phyloP scores from a whole-genome alignment of 2,113 vertebrate species.

The Paradoxurus hermaphroditus region DNA sequence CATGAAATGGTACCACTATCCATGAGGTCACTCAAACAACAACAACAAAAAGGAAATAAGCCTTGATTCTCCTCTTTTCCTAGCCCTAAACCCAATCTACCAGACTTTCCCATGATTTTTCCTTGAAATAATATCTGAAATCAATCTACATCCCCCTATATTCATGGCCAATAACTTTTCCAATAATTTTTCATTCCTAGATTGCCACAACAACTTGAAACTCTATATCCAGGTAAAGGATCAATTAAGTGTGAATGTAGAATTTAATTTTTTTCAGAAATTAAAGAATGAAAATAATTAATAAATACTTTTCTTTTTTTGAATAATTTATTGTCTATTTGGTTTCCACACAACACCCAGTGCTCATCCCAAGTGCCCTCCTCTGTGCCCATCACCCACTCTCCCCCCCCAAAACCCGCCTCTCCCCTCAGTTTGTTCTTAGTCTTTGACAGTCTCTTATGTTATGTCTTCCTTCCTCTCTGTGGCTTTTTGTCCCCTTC shows the following conservation, averaged over 20 bases:
- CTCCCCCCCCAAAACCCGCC: no score
- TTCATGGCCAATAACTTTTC: background rate
- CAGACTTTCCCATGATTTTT: background rate
- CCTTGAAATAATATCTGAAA: background rate
- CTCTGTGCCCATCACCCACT: no score
- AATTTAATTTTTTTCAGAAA: background rate
- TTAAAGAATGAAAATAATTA: background rate
- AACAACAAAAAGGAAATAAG: background rate
- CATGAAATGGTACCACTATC: background rate
- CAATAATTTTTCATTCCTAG: background rate
- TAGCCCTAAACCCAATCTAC: background rate
- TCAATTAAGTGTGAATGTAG: background rate
- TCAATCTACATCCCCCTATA: background rate
- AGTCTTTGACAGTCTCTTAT: no score
- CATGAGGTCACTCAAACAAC: background rate
- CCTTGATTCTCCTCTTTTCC: background rate
- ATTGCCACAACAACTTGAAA: background rate
- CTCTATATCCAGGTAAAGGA: background rate
- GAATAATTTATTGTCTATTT: no score
- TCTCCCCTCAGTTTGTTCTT: no score
- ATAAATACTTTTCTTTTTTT: background rate
- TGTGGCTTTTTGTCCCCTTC: no score
- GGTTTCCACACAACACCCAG: no score
- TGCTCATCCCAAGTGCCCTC: no score
- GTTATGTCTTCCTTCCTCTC: no score